Evolutionary conservation across 2,888 invertebrate genomes (phyloP).

Genomic region (Sericinus montela): DNA sequence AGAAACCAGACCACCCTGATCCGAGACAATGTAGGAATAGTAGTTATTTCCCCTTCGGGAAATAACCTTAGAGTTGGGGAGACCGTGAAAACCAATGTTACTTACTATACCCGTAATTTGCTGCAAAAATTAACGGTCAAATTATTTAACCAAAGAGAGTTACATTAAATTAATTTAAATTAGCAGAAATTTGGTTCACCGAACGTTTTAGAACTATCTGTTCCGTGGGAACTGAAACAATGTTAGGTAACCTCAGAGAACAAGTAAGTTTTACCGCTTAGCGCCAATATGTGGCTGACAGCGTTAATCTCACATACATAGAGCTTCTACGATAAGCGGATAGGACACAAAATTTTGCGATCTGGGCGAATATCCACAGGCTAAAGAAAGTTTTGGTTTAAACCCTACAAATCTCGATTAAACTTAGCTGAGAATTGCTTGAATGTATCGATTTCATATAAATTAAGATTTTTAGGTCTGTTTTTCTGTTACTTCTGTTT

Average conservation of each 20-base stretch:
- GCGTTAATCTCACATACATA: constrained; percentile 17
- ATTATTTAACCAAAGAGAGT: too few relatives aligned
- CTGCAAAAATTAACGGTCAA: too few relatives aligned
- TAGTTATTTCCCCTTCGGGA: too few relatives aligned
- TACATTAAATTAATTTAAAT: too few relatives aligned
- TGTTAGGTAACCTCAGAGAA: constrained; percentile 26
- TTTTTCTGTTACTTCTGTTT: too few relatives aligned
- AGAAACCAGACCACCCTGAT: too few relatives aligned
- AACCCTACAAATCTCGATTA: constrained; percentile 8
- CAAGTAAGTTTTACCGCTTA: constrained; percentile 18
- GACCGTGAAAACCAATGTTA: too few relatives aligned
- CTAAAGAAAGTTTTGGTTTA: constrained; percentile 7
- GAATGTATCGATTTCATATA: background rate
- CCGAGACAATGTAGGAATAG: too few relatives aligned
- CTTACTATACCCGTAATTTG: too few relatives aligned
- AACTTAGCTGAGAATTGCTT: background rate
- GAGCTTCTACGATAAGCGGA: constrained; percentile 4
- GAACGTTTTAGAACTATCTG: background rate
- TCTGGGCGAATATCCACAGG: background rate
- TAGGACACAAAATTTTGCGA: constrained; percentile 4
- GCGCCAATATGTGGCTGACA: constrained; percentile 21
- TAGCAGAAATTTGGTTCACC: too few relatives aligned
- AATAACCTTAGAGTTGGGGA: too few relatives aligned
- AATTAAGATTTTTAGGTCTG: too few relatives aligned
- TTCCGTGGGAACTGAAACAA: constrained; percentile 19